Base-by-base conservation (phyloP, 2,888 invertebrate species). In the Cantharis rufa region DNA sequence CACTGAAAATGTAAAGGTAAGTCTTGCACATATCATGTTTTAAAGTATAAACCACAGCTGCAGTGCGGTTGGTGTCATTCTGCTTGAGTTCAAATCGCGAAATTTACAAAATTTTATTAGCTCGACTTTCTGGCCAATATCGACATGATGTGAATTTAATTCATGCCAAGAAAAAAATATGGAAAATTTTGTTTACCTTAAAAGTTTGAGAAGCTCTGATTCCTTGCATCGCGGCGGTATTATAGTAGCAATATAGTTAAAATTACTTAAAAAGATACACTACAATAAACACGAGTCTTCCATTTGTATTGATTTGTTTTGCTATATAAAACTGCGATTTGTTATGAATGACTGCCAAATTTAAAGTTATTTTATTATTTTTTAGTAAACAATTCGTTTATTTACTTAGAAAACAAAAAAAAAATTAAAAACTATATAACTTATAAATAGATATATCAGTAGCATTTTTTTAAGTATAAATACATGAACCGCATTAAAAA, bases 271-370 rank as follows among this genome's bases (percentile, higher is more conserved):
- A 66, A 66, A 21, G 64, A 21, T 24, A 66, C 64, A 66, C 64
- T 66, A 66, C 64, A 66, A 66, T 66, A 66, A 66, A 66, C 64
- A 66, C 64, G 64, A 24, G 21, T 66, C 64, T 66, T 66, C 64
- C 64, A 66, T 66, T 66, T 66, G 64, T 66, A 66, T 66, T 21
- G 64, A 66, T 66, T 66, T 66, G 21, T 18, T 66, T 21, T 66
- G 16, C 18, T 48, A 48, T 48, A 48, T 48, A 48, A 48, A 48
- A 48, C n/a, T 48, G n/a, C 48, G 48, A 48, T 48, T 48, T 48
- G 48, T 48, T 48, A 48, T 48, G 48, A 48, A 48, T 48, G 48
- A 48, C 48, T 48, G 48, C n/a, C 48, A 48, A 48, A 48, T 48
- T 48, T n/a, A 48, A 48, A n/a, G 48, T 48, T 48, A 48, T 32